A percentile compares a stretch with the other conserved stretches of the same genome.
These are phyloP conservation scores for Aporrectodea caliginosa DNA, from an alignment of 1,140 invertebrate species.

Conservation along the genomic window DNA sequence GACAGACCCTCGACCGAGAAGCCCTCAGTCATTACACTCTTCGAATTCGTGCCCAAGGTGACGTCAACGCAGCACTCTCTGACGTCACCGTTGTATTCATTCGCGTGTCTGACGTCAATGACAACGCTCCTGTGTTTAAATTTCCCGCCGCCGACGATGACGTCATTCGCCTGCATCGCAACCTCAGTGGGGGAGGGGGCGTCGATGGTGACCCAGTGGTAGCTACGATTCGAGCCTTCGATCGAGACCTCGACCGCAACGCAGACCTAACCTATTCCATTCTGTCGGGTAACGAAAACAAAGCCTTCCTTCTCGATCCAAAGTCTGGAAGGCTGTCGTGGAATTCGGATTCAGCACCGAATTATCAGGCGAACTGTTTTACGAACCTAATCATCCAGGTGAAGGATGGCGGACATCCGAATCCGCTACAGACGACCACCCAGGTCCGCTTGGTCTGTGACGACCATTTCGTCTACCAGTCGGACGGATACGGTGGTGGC, in stretches of 20 bases:
- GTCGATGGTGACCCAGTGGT: neutral
- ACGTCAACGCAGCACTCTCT: neutral
- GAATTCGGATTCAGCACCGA: neutral
- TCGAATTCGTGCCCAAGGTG: neutral
- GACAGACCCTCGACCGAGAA: neutral
- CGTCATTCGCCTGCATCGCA: neutral
- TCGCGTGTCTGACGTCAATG: neutral
- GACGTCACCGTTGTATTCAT: neutral
- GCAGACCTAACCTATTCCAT: neutral
- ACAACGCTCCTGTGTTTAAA: neutral
- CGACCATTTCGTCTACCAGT: too few species aligned
- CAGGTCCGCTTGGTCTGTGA: neutral
- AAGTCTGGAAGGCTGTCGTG: neutral
- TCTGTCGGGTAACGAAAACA: neutral
- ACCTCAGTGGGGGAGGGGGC: neutral
- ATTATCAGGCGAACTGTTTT: too few species aligned
- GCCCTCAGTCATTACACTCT: neutral
- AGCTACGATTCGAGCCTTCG: too few species aligned
- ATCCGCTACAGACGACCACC: neutral
- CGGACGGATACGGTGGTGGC: too few species aligned
- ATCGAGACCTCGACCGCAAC: neutral
- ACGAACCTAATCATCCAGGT: neutral
- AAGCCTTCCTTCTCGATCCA: neutral
- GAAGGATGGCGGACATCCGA: neutral
- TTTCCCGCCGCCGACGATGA: neutral